A percentile compares a stretch with the other conserved stretches of the same genome.
phyloP scores from a whole-genome alignment of 37 sponge, comb jelly and placozoan species.

The Agelas oroides region DNA sequence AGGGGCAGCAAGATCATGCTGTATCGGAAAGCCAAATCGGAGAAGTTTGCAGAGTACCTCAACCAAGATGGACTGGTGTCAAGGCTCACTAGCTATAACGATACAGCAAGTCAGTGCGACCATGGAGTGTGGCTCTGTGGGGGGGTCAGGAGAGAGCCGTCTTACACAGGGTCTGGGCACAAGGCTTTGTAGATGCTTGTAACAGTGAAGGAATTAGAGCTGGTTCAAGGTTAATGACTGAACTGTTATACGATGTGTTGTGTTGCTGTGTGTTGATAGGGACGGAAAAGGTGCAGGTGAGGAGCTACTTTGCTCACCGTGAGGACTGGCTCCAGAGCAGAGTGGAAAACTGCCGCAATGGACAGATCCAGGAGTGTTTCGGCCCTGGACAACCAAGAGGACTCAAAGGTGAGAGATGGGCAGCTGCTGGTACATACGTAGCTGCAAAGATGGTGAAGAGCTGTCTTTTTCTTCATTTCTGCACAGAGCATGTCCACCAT shows the following conservation, averaged over 20 bases:
- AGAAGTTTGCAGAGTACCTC: conserved; percentile 95
- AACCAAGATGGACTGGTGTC: conserved; percentile 89
- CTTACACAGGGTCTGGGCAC: too few species aligned
- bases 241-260: too few species aligned
- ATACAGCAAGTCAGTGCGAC: conserved; percentile 67
- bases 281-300: conserved; percentile 58
- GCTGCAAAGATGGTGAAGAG: too few species aligned
- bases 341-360: conserved; percentile 47
- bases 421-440: too few species aligned
- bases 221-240: too few species aligned
- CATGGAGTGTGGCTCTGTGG: too few species aligned
- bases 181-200: too few species aligned
- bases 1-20: conserved; percentile 85
- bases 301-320: conserved; percentile 74
- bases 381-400: conserved; percentile 61
- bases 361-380: conserved; percentile 73
- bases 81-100: conserved; percentile 73
- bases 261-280: conserved; percentile 44
- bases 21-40: conserved; percentile 90
- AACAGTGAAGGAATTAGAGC: too few species aligned
- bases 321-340: conserved; percentile 75
- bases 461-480: background rate
- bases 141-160: too few species aligned
- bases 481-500: conserved; percentile 77
- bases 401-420: conserved; percentile 56